Conservation (phyloP, 2,797 vertebrate species). For the Mico argentatus region DNA sequence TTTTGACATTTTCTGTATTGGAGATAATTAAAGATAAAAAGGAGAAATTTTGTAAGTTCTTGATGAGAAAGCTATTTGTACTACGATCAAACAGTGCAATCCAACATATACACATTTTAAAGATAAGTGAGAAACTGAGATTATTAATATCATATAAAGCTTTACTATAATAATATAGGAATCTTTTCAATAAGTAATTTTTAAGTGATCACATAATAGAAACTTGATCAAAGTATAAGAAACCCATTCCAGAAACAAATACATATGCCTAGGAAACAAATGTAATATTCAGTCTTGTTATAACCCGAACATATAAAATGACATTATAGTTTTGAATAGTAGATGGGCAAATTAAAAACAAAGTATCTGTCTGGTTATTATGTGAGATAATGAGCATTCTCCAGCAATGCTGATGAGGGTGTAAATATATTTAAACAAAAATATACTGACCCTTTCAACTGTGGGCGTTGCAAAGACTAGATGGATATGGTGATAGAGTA, state of each 20-base stretch:
- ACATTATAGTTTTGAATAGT: background rate
- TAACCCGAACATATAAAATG: slow-evolving; percentile 1
- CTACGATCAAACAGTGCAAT: background rate
- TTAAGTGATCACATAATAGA: background rate
- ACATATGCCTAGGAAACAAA: background rate
- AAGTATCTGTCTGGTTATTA: background rate
- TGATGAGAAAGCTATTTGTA: background rate
- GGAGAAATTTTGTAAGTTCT: background rate
- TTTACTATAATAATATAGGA: background rate
- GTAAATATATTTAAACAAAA: background rate
- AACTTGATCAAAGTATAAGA: background rate
- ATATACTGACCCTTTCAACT: background rate
- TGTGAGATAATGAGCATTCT: background rate
- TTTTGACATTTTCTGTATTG: background rate
- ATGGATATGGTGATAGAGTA: background rate
- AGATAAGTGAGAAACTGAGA: background rate
- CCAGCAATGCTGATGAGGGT: background rate
- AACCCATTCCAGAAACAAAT: background rate
- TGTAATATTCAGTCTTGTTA: background rate
- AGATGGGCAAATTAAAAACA: background rate
- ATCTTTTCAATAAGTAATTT: background rate
- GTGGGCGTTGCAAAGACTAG: background rate
- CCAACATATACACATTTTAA: background rate
- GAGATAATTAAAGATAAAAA: background rate
- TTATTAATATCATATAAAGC: background rate